Percentiles rank a stretch among this genome's conserved stretches.
phyloP scores from a whole-genome alignment of 2,113 vertebrate genomes.

The Mormoops blainvillei region DNA sequence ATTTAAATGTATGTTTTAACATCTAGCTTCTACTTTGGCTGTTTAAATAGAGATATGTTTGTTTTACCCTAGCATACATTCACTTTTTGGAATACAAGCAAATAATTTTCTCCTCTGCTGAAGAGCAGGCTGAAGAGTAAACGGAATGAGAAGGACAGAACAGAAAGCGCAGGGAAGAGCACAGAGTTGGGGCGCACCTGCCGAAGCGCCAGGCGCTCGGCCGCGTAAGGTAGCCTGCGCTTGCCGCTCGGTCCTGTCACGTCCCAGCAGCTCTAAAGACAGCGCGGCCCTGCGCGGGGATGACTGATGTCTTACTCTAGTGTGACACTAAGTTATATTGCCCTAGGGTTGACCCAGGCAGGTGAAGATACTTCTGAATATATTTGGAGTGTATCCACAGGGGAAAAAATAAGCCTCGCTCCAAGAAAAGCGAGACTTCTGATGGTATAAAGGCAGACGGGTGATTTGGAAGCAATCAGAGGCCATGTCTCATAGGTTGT shows the following conservation, averaged over 20 bases:
- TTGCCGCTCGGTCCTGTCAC: rapidly evolving
- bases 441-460: background rate
- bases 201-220: too few relatives aligned
- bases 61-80: background rate
- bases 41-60: background rate
- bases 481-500: background rate
- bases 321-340: background rate
- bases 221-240: rapidly evolving
- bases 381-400: background rate
- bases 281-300: rapidly evolving
- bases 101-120: background rate
- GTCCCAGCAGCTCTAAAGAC: rapidly evolving
- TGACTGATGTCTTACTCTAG: background rate
- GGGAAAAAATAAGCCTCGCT: background rate
- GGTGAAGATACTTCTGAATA: background rate
- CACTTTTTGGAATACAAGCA: background rate
- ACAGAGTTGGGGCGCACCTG: too few relatives aligned
- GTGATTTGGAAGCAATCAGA: background rate
- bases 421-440: background rate
- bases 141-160: background rate
- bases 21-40: background rate
- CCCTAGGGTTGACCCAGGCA: background rate
- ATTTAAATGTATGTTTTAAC: background rate
- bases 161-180: background rate
- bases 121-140: background rate